These are phyloP conservation scores for Drosophila punjabiensis DNA, from an alignment of 1,140 invertebrate genomes.

Conservation along the genomic window DNA sequence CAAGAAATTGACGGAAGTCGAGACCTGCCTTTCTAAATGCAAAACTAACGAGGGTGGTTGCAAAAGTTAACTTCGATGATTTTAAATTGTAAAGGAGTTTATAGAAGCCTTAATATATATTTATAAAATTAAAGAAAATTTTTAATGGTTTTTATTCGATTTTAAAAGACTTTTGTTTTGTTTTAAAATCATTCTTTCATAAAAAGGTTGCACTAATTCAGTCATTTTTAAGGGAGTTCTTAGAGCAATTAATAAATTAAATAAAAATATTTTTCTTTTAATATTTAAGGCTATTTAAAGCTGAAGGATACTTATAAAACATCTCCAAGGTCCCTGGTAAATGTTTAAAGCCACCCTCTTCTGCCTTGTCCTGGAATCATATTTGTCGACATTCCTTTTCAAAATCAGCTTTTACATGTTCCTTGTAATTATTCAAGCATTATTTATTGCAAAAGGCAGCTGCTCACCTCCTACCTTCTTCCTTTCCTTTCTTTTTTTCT, in stretches of 20 bases:
- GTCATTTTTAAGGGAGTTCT: neutral
- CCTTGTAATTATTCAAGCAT: slow-evolving; percentile 79
- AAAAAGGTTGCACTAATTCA: neutral
- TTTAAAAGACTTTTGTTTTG: neutral
- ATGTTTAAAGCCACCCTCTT: neutral
- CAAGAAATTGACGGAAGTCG: slow-evolving; percentile 47
- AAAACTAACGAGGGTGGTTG: slow-evolving; percentile 17
- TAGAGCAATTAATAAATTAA: neutral
- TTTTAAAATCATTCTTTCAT: neutral
- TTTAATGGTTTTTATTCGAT: neutral
- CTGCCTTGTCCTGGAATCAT: slow-evolving; percentile 2
- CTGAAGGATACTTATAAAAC: neutral
- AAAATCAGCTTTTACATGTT: slow-evolving; percentile 66
- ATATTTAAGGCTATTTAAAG: neutral
- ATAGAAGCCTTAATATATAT: neutral
- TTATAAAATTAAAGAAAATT: no score
- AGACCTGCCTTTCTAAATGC: slow-evolving; percentile 25
- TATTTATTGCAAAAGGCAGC: slow-evolving; percentile 69
- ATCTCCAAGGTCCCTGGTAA: neutral
- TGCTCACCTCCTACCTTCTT: slow-evolving; percentile 13
- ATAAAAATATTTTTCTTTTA: neutral
- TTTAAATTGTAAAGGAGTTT: neutral
- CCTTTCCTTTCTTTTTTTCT: neutral
- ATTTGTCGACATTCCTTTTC: slow-evolving; percentile 50
- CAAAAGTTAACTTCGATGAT: neutral